Evolutionary conservation across 2,797 vertebrate species (phyloP), one percentile per base, ranked within the genome.

Genomic region (Cuniculus paca): DNA sequence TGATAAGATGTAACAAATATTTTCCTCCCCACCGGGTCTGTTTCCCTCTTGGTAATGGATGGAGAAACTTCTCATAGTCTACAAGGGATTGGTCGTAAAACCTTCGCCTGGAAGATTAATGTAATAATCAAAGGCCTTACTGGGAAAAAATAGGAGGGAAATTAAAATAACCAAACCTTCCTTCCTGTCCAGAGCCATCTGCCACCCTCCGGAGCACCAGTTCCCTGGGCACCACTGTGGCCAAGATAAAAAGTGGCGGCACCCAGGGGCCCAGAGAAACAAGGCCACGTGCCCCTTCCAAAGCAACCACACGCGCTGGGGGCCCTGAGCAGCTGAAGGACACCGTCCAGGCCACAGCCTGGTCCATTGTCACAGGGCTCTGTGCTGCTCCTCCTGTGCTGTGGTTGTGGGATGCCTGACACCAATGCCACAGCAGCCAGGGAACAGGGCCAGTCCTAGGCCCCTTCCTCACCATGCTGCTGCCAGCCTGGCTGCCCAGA

Each of bases 1-100:
- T 98, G 99, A 99, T 99, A 99, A 99, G 99, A 99, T 99, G 98
- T 99, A 98, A 99, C 98, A 98, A 99, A 99, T 99, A 98, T 97
- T 98, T 98, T 96, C 98, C 98, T 98, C 97, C 98, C 97, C 98
- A 97, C 97, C 96, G 97, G 98, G 96, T 98, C 98, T 54, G 98
- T 98, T 98, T 98, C 98, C 97, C 94, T 96, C 97, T 93, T 20
- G 96, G 98, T 99, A 98, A 99, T 98, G 98, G 98, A 99, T 99
- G 98, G 98, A 98, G 98, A 98, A 98, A 98, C 98, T 98, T 98
- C 98, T 98, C 98, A 98, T 95, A 98, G 98, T 97, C 97, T 85
- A 98, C 94, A 84, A 98, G 98, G 98, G 98, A 99, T 98, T 56
- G 97, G 98, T 98, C 96, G 97, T 99, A 99, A 99, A 99, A 99